Evolutionary conservation across 2,888 invertebrate species (phyloP).

Genomic region (Cenopis cana): DNA sequence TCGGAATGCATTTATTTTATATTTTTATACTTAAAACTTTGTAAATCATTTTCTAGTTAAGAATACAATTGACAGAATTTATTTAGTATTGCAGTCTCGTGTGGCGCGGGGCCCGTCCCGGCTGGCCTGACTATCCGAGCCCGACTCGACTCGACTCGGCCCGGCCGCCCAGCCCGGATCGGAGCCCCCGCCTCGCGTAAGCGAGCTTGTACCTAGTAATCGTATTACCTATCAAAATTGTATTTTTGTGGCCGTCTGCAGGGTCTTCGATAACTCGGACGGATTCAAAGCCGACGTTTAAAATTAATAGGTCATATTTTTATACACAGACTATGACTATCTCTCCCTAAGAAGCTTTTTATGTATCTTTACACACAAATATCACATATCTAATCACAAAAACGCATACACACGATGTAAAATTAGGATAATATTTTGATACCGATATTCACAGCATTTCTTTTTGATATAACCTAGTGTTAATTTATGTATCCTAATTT

Average conservation of each 20-base stretch:
- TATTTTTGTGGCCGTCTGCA: constrained; percentile 67
- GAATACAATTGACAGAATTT: constrained; percentile 63
- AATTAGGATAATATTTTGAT: constrained; percentile 83
- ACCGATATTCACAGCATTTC: constrained; percentile 81
- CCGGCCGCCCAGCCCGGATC: background rate
- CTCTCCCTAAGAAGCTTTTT: constrained; percentile 70
- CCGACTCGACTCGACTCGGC: background rate
- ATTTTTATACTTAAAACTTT: constrained; percentile 81
- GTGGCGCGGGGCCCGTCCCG: constrained; percentile 53
- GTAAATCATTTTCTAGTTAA: constrained; percentile 80
- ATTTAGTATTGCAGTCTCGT: constrained; percentile 66
- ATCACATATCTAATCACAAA: constrained; percentile 81
- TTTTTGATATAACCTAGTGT: constrained; percentile 76
- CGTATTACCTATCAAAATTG: constrained; percentile 53
- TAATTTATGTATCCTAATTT: constrained; percentile 72
- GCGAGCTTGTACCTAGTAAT: constrained; percentile 60
- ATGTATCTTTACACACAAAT: constrained; percentile 75
- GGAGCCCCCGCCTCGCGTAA: constrained; percentile 47
- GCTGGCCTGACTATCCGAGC: background rate
- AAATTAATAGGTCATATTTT: constrained; percentile 76
- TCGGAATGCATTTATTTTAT: constrained; percentile 74
- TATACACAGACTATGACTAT: constrained; percentile 69
- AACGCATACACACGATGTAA: constrained; percentile 71
- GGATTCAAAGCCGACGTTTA: constrained; percentile 61
- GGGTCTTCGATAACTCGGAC: constrained; percentile 56